A percentile compares a stretch with the other conserved stretches of the same genome.
These are phyloP conservation scores for Argyresthia goedartella DNA, from an alignment of 2,888 invertebrate genomes.

Conservation along the genomic window DNA sequence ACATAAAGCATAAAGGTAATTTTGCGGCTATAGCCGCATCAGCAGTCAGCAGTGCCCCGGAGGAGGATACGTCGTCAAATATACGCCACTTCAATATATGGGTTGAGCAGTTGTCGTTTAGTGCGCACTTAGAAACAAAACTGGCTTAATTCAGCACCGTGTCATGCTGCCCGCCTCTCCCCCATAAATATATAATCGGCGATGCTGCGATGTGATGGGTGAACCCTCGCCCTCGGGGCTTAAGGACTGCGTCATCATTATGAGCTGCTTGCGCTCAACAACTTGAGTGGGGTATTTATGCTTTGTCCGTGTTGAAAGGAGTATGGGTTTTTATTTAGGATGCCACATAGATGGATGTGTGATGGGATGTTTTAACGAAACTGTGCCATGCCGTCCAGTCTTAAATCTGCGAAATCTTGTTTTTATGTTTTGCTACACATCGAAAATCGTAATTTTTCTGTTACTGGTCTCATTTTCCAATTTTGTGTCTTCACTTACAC, in stretches of 20 bases:
- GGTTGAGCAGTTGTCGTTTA: slow-evolving; percentile 52
- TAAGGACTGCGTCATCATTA: slow-evolving; percentile 37
- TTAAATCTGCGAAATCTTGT: too few relatives aligned
- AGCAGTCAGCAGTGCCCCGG: slow-evolving; percentile 49
- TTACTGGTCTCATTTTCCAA: too few relatives aligned
- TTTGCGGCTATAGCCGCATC: slow-evolving; percentile 25
- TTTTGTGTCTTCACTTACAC: too few relatives aligned
- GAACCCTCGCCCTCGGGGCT: slow-evolving; percentile 38
- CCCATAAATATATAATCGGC: slow-evolving; percentile 50
- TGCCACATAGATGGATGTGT: too few relatives aligned
- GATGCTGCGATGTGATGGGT: slow-evolving; percentile 52
- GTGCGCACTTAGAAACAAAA: slow-evolving; percentile 65
- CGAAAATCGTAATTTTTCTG: too few relatives aligned
- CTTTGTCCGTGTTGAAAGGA: too few relatives aligned
- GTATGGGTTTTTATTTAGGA: too few relatives aligned
- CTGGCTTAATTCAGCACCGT: slow-evolving; percentile 64
- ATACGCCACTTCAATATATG: slow-evolving; percentile 63
- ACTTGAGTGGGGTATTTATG: slow-evolving; percentile 18
- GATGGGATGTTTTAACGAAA: too few relatives aligned
- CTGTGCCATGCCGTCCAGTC: too few relatives aligned
- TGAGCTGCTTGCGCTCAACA: slow-evolving; percentile 28
- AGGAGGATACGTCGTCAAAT: slow-evolving; percentile 56
- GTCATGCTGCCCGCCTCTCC: slow-evolving; percentile 36
- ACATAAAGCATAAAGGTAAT: slow-evolving; percentile 55
- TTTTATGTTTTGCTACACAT: too few relatives aligned